phyloP scores from a whole-genome alignment of 2,888 invertebrate species.

The Euplexia lucipara region DNA sequence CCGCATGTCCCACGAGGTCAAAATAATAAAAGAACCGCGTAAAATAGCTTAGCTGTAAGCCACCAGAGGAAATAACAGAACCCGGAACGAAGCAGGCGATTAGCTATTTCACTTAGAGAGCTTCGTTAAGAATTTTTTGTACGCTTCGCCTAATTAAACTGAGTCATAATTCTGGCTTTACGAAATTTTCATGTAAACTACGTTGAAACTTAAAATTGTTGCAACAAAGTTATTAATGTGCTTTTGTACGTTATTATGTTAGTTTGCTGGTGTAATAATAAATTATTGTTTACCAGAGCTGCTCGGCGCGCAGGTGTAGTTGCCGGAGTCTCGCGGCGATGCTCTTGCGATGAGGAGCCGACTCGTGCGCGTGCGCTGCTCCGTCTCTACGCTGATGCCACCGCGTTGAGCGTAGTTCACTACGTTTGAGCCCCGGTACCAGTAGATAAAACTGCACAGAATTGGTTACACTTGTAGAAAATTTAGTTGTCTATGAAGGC shows the following conservation, averaged over 20 bases:
- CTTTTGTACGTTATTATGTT: constrained; percentile 1
- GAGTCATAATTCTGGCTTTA: constrained; percentile 43
- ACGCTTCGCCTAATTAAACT: constrained; percentile 48
- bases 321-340: constrained; percentile 95
- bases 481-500: too few species aligned
- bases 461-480: not conserved
- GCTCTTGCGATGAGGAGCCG: constrained; percentile 96
- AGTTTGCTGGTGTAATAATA: constrained; percentile 2
- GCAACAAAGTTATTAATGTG: constrained; percentile 11
- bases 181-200: constrained; percentile 28
- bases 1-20: constrained; percentile 37
- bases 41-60: constrained; percentile 38
- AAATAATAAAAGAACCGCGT: constrained; percentile 53
- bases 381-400: constrained; percentile 96
- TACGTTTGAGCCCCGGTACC: constrained; percentile 96
- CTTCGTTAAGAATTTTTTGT: constrained; percentile 46
- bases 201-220: constrained; percentile 24
- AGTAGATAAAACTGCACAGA: constrained; percentile 92
- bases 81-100: constrained; percentile 36
- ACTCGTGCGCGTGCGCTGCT: constrained; percentile 96
- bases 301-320: constrained; percentile 97
- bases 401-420: constrained; percentile 96
- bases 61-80: constrained; percentile 31
- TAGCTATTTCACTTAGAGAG: constrained; percentile 40
- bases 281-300: constrained; percentile 91